A percentile compares a stretch with the other conserved stretches of the same genome.
Evolutionary conservation across 2,113 vertebrate genomes (phyloP).

Genomic region (Lucifuga dentata): DNA sequence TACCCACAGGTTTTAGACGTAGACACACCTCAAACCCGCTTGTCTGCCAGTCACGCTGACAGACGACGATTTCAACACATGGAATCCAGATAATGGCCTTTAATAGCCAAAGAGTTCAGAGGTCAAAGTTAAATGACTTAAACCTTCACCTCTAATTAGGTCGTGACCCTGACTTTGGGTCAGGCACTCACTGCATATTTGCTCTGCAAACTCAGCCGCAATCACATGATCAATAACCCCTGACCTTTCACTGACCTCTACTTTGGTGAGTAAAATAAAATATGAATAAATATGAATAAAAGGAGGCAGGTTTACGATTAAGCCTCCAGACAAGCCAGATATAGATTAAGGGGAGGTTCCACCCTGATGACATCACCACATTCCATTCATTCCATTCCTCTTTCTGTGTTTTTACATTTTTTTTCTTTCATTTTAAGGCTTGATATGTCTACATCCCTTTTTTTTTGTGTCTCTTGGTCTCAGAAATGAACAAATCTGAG

Average conservation of each 20-base stretch:
- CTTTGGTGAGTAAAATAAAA: constrained; percentile 8
- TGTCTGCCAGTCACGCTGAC: background rate
- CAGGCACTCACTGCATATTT: background rate
- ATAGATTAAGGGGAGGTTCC: too few relatives aligned
- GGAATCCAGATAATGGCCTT: constrained; percentile 8
- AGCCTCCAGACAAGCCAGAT: too few relatives aligned
- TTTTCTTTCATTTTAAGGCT: too few relatives aligned
- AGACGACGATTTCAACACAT: background rate
- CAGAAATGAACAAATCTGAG: too few relatives aligned
- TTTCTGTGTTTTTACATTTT: too few relatives aligned
- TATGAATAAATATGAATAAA: background rate
- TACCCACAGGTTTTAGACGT: background rate
- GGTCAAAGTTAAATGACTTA: constrained; percentile 29
- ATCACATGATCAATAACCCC: too few relatives aligned
- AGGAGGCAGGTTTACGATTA: constrained; percentile 16
- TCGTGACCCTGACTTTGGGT: constrained; percentile 6
- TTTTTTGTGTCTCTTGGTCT: too few relatives aligned
- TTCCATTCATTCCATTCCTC: too few relatives aligned
- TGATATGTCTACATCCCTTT: too few relatives aligned
- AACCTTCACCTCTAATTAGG: constrained; percentile 8
- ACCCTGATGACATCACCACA: too few relatives aligned
- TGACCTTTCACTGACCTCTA: too few relatives aligned
- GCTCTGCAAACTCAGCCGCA: background rate
- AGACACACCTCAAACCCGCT: constrained; percentile 1
- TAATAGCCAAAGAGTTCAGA: constrained; percentile 30